These are phyloP conservation scores for Trachymyrmex septentrionalis DNA, from an alignment of 1,140 invertebrate species.

Conservation along the genomic window DNA sequence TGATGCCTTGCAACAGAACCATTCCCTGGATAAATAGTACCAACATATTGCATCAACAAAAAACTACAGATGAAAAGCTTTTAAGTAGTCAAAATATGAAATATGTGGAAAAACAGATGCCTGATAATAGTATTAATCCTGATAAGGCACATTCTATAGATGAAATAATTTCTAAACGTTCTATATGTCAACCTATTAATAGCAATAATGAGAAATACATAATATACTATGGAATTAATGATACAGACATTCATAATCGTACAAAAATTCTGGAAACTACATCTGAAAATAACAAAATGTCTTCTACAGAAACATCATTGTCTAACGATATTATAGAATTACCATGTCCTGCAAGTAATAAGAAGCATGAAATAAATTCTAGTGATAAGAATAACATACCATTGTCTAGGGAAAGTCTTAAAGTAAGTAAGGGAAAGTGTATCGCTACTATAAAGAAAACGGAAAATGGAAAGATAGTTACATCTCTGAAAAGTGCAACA, in stretches of 20 bases:
- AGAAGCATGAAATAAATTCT: background rate
- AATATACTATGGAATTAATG: background rate
- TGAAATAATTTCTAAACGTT: background rate
- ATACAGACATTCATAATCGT: background rate
- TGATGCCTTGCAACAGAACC: too few species aligned
- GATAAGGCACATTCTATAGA: background rate
- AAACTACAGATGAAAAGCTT: background rate
- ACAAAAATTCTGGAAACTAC: background rate
- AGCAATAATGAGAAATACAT: background rate
- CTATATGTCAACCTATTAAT: background rate
- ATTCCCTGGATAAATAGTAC: too few species aligned
- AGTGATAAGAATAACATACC: background rate
- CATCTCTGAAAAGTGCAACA: background rate
- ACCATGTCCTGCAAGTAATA: constrained; percentile 18
- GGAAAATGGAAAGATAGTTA: background rate
- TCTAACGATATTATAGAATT: constrained; percentile 1
- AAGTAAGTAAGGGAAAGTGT: background rate
- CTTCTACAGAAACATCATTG: background rate
- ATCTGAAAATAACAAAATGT: background rate
- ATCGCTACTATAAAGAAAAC: background rate
- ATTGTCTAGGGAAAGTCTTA: too few species aligned
- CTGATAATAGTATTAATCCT: background rate
- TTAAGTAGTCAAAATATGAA: background rate
- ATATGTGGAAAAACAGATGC: background rate
- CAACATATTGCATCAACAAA: background rate